Percentiles rank a stretch among this genome's conserved stretches.
phyloP scores from a whole-genome alignment of 2,113 vertebrate species.

The Mixornis gularis region DNA sequence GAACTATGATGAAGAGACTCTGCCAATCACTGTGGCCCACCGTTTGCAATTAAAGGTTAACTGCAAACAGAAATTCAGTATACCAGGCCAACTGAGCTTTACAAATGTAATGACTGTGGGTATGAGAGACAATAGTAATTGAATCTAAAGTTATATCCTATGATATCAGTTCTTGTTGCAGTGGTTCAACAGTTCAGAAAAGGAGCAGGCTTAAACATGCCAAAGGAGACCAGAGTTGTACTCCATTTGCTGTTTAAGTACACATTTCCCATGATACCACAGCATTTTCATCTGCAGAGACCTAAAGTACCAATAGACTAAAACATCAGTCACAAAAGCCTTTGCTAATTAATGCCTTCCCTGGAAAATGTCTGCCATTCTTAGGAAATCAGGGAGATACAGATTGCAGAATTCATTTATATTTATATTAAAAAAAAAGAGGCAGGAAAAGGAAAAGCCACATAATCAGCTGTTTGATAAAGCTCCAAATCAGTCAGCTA shows the following conservation, averaged over 20 bases:
- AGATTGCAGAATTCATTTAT: slow-evolving; percentile 8
- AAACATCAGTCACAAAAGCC: background rate
- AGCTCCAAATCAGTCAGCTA: background rate
- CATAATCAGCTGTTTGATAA: slow-evolving; percentile 3
- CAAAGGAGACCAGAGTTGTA: background rate
- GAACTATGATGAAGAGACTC: background rate
- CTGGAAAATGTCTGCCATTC: background rate
- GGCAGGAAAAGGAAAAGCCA: background rate
- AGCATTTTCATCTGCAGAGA: background rate
- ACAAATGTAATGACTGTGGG: background rate
- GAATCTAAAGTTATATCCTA: background rate
- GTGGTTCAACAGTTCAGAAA: background rate
- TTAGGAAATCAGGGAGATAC: background rate
- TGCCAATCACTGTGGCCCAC: background rate
- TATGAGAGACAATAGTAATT: background rate
- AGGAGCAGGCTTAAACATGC: background rate
- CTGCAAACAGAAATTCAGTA: background rate
- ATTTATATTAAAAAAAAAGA: background rate
- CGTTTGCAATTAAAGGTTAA: background rate
- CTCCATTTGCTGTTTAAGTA: background rate
- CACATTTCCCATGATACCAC: background rate
- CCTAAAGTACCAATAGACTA: background rate
- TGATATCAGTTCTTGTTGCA: background rate
- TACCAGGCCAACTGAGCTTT: background rate
- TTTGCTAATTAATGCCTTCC: slow-evolving; percentile 25